Base-by-base conservation (phyloP, 1,140 invertebrate genomes). In the Calycopis cecrops region DNA sequence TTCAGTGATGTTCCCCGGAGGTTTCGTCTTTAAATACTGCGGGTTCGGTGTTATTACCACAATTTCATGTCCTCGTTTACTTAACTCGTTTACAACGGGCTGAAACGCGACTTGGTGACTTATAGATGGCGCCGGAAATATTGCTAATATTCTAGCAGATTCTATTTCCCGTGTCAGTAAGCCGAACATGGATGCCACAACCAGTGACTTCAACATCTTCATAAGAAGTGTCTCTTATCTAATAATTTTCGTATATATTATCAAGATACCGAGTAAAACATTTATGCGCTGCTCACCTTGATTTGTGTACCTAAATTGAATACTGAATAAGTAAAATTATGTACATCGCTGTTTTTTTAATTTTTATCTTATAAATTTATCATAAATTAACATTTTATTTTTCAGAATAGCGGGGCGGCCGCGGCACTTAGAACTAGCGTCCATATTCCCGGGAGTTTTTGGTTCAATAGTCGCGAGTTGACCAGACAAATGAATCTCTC, bases 141-240 rank as follows among this genome's bases (percentile, higher is more conserved):
- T 21, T 9, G 35, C 52, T 42, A 54, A n/a, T 40, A 54, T 54
- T 54, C 48, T 40, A 8, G 47, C 47, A 18, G 35, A 44, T n/a
- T 49, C 14, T 44, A 9, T 14, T 28, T 28, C 21, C 21, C 21
- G 6, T 28, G 21, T 3, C 6, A 28, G 21, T 28, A 28, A 28
- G 6, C 21, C 6, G 21, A 28, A 28, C 16, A 17, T 7, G 9
- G 40, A 9, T 16, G 6, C 14, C 3, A 44, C 9, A 16, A 7
- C 12, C 6, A 44, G 9, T 17, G 16, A 8, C 12, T 9, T 16
- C 14, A 44, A 17, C 40, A 44, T 44, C 40, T 16, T 44, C 1
- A 16, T 28, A 28, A 3, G 2, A 17, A 14, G 0, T 9, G 40
- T 16, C 40, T 44, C 16, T 17, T 8, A 4, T 1, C 21, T 28